phyloP scores from a whole-genome alignment of 1,140 invertebrate species.

The Drosophila repletoides region DNA sequence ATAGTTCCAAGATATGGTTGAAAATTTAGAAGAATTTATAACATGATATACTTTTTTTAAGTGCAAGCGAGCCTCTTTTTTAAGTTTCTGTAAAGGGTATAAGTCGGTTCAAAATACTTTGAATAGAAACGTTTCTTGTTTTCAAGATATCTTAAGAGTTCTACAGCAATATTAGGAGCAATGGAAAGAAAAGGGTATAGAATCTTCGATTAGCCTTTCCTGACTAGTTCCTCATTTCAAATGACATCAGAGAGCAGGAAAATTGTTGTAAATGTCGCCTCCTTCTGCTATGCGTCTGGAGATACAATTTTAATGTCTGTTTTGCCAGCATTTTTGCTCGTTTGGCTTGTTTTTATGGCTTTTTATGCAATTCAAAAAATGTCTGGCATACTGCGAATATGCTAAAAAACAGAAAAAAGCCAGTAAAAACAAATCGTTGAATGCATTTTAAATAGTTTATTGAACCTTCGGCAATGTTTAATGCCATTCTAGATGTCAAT shows the following conservation, averaged over 20 bases:
- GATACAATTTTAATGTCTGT: constrained; percentile 46
- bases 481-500: constrained; percentile 3
- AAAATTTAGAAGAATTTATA: too few species aligned
- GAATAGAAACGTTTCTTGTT: too few species aligned
- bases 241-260: not conserved
- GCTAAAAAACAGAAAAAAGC: constrained; percentile 18
- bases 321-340: constrained; percentile 30
- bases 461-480: constrained; percentile 40
- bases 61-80: too few species aligned
- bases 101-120: too few species aligned
- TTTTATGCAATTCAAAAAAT: constrained; percentile 49
- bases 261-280: constrained; percentile 20
- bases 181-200: too few species aligned
- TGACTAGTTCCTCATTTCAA: too few species aligned
- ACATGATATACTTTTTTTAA: too few species aligned
- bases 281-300: constrained; percentile 25
- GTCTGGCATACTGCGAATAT: constrained; percentile 30
- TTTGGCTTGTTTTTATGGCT: constrained; percentile 36
- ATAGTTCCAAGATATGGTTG: too few species aligned
- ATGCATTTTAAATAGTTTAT: constrained; percentile 54
- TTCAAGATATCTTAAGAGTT: too few species aligned
- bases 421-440: constrained; percentile 4
- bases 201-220: not conserved
- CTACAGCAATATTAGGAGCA: too few species aligned
- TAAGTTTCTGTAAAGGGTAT: too few species aligned